phyloP scores from a whole-genome alignment of 2,888 invertebrate genomes.

The Papilio demoleus region DNA sequence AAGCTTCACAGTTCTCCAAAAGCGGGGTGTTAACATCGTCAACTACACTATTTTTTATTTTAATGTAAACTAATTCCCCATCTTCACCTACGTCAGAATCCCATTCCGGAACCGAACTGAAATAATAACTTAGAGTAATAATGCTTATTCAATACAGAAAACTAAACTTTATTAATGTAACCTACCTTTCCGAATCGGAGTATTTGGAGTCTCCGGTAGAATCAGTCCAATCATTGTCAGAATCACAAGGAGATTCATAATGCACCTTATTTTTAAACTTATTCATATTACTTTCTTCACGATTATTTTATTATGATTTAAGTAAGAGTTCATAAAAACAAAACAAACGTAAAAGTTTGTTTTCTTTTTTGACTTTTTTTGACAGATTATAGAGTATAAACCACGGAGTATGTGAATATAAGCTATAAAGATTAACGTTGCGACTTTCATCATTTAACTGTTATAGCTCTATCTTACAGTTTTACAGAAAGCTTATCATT shows the following conservation, averaged over 20 bases:
- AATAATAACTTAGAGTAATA: constrained; percentile 15
- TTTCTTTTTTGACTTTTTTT: constrained; percentile 1
- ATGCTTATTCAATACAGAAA: background rate
- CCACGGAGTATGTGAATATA: no score
- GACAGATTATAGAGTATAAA: background rate
- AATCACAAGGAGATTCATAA: constrained; percentile 72
- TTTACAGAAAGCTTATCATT: background rate
- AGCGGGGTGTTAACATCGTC: constrained; percentile 60
- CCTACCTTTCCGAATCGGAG: constrained; percentile 84
- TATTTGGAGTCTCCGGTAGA: constrained; percentile 81
- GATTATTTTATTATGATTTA: background rate
- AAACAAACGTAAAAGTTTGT: background rate
- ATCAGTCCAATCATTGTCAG: constrained; percentile 77
- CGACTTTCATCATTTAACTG: no score
- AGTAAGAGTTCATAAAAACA: background rate
- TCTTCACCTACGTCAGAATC: constrained; percentile 85
- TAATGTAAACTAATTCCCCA: constrained; percentile 87
- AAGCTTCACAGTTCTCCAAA: constrained; percentile 73
- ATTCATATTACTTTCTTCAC: constrained; percentile 54
- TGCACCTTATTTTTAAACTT: constrained; percentile 59
- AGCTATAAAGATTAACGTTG: no score
- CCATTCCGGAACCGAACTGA: constrained; percentile 87
- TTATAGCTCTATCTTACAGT: background rate
- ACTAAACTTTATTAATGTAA: background rate
- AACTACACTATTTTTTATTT: constrained; percentile 68